These are phyloP conservation scores for Brachyhypopomus gauderio DNA, from an alignment of 2,113 vertebrate genomes.

Conservation along the genomic window DNA sequence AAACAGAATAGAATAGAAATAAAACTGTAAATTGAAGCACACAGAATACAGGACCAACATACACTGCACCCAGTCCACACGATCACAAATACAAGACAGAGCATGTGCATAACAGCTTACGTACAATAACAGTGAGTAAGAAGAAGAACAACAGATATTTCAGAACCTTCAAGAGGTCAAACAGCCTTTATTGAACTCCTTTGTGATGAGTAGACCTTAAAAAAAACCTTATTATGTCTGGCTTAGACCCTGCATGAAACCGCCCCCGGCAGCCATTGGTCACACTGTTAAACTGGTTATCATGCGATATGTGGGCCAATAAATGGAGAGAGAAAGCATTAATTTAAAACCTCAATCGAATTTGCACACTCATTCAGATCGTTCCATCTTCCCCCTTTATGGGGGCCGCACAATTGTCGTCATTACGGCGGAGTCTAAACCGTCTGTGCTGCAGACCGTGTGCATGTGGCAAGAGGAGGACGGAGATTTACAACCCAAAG, in stretches of 20 bases:
- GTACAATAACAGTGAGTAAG: background rate
- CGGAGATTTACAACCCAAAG: constrained; percentile 7
- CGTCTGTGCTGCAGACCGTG: background rate
- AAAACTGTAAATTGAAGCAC: too few species aligned
- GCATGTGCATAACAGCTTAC: too few species aligned
- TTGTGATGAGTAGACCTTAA: background rate
- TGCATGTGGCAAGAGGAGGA: background rate
- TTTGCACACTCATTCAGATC: background rate
- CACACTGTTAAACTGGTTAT: constrained; percentile 20
- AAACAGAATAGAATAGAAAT: too few species aligned
- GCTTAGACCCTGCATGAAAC: background rate
- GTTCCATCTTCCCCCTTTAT: background rate
- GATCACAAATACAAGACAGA: too few species aligned
- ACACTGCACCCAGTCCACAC: too few species aligned
- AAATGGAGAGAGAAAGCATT: constrained; percentile 8
- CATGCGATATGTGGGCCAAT: background rate
- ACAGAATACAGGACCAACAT: too few species aligned
- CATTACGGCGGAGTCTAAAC: background rate
- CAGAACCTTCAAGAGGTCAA: background rate
- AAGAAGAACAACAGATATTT: background rate
- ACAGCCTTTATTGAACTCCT: background rate
- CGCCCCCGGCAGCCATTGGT: background rate
- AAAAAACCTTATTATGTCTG: background rate
- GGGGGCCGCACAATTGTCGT: background rate
- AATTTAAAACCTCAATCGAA: constrained; percentile 24